Evolutionary conservation across 1,140 invertebrate genomes (phyloP).

Genomic region (Penaeus indicus): DNA sequence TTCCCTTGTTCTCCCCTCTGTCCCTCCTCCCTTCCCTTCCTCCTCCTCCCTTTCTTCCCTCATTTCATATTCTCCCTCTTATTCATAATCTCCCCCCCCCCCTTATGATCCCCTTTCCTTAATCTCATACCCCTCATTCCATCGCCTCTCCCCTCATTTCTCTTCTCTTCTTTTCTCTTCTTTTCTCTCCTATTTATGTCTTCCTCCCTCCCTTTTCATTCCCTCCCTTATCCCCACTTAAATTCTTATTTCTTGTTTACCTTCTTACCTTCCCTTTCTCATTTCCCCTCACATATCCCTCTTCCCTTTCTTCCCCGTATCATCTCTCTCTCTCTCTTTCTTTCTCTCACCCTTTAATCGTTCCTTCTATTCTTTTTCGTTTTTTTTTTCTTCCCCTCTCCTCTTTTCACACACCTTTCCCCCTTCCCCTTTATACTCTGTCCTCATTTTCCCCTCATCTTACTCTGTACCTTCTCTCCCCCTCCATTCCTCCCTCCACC

Average conservation of each 20-base stretch:
- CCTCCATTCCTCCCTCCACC: too few relatives aligned
- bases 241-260: too few relatives aligned
- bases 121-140: not conserved
- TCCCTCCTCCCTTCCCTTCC: constrained; percentile 7
- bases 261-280: not conserved
- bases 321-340: not conserved
- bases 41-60: not conserved
- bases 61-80: not conserved
- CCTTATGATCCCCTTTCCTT: not conserved
- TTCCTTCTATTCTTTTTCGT: not conserved
- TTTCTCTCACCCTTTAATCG: too few relatives aligned
- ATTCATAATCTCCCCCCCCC: not conserved
- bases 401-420: not conserved
- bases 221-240: not conserved
- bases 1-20: not conserved
- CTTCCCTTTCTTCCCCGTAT: not conserved
- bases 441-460: not conserved
- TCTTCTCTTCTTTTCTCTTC: not conserved
- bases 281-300: not conserved
- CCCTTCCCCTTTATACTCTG: not conserved
- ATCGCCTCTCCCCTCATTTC: not conserved
- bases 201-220: not conserved
- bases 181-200: not conserved
- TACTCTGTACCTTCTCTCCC: not conserved
- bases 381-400: too few relatives aligned